Conservation (phyloP, 2,113 vertebrate genomes). For the Uria lomvia region DNA sequence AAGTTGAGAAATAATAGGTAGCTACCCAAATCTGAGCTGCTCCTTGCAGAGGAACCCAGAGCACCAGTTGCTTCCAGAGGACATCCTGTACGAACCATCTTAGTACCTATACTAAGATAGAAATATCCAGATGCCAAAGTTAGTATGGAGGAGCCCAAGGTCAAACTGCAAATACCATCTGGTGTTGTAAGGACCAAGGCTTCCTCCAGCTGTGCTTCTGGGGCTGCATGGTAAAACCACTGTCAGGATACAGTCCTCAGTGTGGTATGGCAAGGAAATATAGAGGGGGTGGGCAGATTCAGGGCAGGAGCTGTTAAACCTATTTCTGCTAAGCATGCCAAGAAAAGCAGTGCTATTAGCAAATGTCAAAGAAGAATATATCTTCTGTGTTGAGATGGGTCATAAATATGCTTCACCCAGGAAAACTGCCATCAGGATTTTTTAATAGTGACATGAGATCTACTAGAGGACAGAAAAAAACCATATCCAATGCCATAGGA, state of each 20-base stretch:
- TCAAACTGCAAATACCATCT: background rate
- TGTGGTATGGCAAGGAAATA: background rate
- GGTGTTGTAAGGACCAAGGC: background rate
- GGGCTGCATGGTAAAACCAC: background rate
- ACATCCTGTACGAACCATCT: background rate
- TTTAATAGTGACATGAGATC: background rate
- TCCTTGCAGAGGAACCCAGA: background rate
- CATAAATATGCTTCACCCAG: background rate
- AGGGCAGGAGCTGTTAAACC: background rate
- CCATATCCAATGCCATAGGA: background rate
- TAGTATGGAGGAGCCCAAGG: background rate
- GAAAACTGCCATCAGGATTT: background rate
- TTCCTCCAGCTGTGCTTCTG: background rate
- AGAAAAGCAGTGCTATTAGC: background rate
- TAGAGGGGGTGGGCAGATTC: background rate
- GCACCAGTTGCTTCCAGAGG: background rate
- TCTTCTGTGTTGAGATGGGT: background rate
- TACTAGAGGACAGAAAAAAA: background rate
- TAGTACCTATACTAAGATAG: background rate
- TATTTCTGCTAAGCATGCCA: background rate
- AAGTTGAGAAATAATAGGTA: background rate
- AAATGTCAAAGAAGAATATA: background rate
- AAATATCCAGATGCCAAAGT: background rate
- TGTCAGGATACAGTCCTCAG: background rate
- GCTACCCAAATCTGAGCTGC: background rate